phyloP scores from a whole-genome alignment of 2,888 invertebrate genomes.

The Heliothis peltigera region DNA sequence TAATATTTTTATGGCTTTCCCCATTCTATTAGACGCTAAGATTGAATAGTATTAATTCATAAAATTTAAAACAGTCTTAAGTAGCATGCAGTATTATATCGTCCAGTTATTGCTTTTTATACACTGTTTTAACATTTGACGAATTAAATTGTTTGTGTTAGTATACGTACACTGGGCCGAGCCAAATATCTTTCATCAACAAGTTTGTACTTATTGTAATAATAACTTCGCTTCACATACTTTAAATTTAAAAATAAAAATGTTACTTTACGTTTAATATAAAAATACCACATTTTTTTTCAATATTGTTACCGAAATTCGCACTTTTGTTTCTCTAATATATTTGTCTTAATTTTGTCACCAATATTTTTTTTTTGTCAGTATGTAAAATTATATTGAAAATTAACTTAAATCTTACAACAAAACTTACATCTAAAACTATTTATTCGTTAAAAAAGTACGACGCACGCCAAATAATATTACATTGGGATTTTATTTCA shows the following conservation, averaged over 20 bases:
- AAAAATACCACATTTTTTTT: slow-evolving; percentile 84
- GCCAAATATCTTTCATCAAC: slow-evolving; percentile 78
- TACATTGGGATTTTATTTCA: slow-evolving; percentile 48
- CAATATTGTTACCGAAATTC: slow-evolving; percentile 82
- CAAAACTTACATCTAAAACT: slow-evolving; percentile 66
- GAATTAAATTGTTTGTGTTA: slow-evolving; percentile 74
- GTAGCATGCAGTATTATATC: slow-evolving; percentile 33
- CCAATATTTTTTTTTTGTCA: slow-evolving; percentile 68
- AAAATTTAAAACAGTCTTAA: slow-evolving; percentile 73
- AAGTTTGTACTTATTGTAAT: slow-evolving; percentile 85
- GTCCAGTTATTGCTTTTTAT: slow-evolving; percentile 40
- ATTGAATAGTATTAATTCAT: slow-evolving; percentile 74
- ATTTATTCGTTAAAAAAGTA: slow-evolving; percentile 70
- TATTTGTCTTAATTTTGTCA: slow-evolving; percentile 72
- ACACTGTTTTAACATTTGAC: slow-evolving; percentile 73
- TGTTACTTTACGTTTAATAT: slow-evolving; percentile 77
- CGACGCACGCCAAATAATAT: slow-evolving; percentile 66
- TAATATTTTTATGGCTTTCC: slow-evolving; percentile 87
- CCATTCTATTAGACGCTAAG: slow-evolving; percentile 78
- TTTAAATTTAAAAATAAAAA: slow-evolving; percentile 76
- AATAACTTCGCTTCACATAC: slow-evolving; percentile 76
- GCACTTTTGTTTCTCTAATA: slow-evolving; percentile 75
- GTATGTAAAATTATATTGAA: slow-evolving; percentile 65
- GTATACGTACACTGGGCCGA: slow-evolving; percentile 81
- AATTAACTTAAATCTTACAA: slow-evolving; percentile 65